phyloP scores from a whole-genome alignment of 2,113 vertebrate genomes.

The Balaeniceps rex region DNA sequence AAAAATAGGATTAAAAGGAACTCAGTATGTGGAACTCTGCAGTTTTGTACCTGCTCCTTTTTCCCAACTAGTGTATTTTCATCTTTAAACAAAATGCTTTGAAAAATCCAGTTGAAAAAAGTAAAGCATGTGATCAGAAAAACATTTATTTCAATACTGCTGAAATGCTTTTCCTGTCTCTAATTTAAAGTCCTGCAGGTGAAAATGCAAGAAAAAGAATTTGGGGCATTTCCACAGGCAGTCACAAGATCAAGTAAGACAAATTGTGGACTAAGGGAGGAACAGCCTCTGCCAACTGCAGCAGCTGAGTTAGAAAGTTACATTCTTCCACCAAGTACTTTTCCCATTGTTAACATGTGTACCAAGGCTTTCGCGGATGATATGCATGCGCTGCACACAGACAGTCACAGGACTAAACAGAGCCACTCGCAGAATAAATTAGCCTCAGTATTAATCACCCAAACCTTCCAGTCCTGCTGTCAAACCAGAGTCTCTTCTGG shows the following conservation, averaged over 20 bases:
- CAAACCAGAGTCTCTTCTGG: not conserved
- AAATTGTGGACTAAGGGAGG: not conserved
- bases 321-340: constrained; percentile 47
- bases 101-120: not conserved
- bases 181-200: constrained; percentile 19
- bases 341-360: constrained; percentile 48
- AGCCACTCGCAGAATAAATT: constrained; percentile 15
- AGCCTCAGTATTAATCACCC: not conserved
- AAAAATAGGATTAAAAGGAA: not conserved
- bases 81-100: not conserved
- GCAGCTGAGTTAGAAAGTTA: constrained; percentile 55
- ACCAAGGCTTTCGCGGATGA: constrained; percentile 1
- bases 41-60: not conserved
- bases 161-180: constrained; percentile 17
- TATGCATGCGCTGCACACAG: constrained; percentile 1
- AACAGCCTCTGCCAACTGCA: constrained; percentile 26
- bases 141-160: not conserved
- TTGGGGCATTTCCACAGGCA: constrained; percentile 12
- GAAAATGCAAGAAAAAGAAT: constrained; percentile 22
- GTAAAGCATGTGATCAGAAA: not conserved
- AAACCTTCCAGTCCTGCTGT: not conserved
- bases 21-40: not conserved
- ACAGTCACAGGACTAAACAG: constrained; percentile 20
- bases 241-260: constrained; percentile 47
- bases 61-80: not conserved